Evolutionary conservation across 2,113 vertebrate species (phyloP).

Genomic region (Tragelaphus buxtoni): DNA sequence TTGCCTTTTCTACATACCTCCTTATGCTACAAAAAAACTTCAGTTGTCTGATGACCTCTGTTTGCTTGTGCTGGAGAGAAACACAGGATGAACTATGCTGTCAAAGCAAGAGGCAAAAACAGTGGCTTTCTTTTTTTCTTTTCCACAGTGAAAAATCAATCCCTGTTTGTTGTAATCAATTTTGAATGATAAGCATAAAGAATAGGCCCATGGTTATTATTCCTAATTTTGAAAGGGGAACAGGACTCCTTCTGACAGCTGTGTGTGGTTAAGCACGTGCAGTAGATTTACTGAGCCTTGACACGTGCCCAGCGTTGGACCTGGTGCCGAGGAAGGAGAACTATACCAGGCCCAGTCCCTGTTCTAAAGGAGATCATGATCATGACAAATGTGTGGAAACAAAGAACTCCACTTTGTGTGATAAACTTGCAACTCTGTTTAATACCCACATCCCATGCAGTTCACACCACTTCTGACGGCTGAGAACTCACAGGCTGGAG

Average conservation of each 20-base stretch:
- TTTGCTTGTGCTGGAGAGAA: neutral
- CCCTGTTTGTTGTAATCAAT: neutral
- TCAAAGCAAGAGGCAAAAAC: neutral
- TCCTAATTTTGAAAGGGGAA: neutral
- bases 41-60: neutral
- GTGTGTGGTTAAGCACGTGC: neutral
- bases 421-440: neutral
- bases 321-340: neutral
- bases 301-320: neutral
- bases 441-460: neutral
- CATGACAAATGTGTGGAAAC: neutral
- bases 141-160: neutral
- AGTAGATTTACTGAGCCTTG: neutral
- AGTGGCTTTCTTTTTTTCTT: neutral
- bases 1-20: neutral
- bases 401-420: neutral
- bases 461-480: neutral
- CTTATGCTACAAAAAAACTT: neutral
- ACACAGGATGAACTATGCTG: neutral
- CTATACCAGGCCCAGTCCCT: neutral
- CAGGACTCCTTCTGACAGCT: neutral
- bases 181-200: neutral
- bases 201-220: neutral
- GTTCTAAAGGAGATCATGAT: neutral
- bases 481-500: neutral